Base-by-base conservation (phyloP, 2,888 invertebrate genomes). In the Eucriotettix oculatus region DNA sequence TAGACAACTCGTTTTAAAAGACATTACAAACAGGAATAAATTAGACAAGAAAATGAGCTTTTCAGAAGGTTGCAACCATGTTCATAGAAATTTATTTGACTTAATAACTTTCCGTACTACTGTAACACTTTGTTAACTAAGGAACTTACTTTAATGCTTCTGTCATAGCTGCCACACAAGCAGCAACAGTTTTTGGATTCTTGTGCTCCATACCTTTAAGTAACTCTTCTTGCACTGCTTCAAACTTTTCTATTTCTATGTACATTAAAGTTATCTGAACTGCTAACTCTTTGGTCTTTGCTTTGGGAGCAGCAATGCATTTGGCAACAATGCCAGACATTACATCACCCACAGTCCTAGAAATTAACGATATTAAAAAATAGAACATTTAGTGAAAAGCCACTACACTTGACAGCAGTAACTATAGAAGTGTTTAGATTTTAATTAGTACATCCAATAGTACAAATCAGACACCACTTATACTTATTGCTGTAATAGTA, bases 171-270 rank as follows among this genome's bases (percentile, higher is more conserved):
- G 84, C 78, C 2, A 90, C 80, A 71, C 92, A 94, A 0, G 89
- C 94, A 0, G 89, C 78, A 0, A 94, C 90, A 62, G 94, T 90
- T 76, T 96, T 98, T 0, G 98, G 97, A 74, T 96, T 96, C 73
- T 98, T 98, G 67, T 90, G 90, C 54, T 92, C 90, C 76, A 93
- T 86, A 44, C 97, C 97, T 75, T 95, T 95, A 17, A 94, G 76
- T 1, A 98, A 76, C 72, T 95, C 96, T 66, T 97, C 97, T 67
- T 86, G 78, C 0, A 93, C 92, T 12, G 83, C 74, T 65, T 97
- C 97, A 63, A 90, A 87, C 71, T 94, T 96, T 70, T 98, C 97
- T 68, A 96, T 92, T 78, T 98, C 97, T 66, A 97, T 81, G 72
- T 90, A 96, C 90, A 95, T 91, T 62, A 98, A 76, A 9, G 87